Conservation (phyloP, 2,797 vertebrate genomes). For the Hyperoplus immaculatus region DNA sequence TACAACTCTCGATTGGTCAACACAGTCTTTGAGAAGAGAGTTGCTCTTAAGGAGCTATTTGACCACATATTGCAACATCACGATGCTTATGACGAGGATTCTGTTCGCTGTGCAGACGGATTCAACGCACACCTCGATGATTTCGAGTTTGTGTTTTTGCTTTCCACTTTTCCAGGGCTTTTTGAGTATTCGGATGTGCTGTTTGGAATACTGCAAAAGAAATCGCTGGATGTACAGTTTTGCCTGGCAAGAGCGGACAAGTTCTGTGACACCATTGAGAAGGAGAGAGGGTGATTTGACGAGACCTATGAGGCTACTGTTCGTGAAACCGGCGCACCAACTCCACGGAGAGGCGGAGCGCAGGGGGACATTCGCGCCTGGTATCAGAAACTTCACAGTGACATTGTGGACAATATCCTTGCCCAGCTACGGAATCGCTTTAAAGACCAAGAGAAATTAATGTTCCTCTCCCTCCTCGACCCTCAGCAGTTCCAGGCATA, state of each 20-base stretch:
- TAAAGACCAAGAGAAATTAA: neutral
- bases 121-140: neutral
- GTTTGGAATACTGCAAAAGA: neutral
- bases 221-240: neutral
- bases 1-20: neutral
- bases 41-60: neutral
- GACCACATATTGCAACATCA: neutral
- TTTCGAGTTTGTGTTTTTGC: neutral
- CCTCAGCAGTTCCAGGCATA: neutral
- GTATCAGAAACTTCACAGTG: neutral
- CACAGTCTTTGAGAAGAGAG: neutral
- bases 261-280: neutral
- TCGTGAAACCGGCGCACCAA: neutral
- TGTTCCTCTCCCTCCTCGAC: neutral
- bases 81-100: neutral
- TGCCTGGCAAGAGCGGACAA: neutral
- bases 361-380: neutral
- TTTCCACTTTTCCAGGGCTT: neutral
- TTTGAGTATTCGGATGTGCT: neutral
- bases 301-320: neutral
- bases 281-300: neutral
- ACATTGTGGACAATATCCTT: neutral
- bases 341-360: neutral
- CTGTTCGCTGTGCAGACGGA: neutral
- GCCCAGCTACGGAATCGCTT: neutral